A percentile compares a stretch with the other conserved stretches of the same genome.
Evolutionary conservation across 2,888 invertebrate genomes (phyloP).

Genomic region (Lagria hirta): DNA sequence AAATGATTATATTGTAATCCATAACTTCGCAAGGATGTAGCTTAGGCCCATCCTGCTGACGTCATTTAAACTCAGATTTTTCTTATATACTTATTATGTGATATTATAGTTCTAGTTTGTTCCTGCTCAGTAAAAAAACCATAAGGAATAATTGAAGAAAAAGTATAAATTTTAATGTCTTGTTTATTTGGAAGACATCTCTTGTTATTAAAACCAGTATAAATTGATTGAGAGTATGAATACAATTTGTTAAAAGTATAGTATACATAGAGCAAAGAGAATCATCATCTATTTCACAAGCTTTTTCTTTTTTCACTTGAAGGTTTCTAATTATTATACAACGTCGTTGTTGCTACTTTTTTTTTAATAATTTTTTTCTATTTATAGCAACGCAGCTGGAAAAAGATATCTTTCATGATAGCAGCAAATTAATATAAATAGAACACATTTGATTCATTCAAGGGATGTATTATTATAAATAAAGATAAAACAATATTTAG

Average conservation of each 20-base stretch:
- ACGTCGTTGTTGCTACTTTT: constrained; percentile 14
- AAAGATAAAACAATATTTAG: constrained; percentile 23
- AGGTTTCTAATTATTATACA: constrained; percentile 22
- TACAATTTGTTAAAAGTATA: constrained; percentile 47
- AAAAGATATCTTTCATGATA: constrained; percentile 7
- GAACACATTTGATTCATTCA: constrained; percentile 32
- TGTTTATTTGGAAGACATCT: constrained; percentile 56
- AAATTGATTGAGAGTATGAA: constrained; percentile 54
- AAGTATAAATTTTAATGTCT: constrained; percentile 47
- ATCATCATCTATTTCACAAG: constrained; percentile 46
- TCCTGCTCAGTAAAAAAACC: too few species aligned
- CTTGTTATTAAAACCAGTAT: constrained; percentile 54
- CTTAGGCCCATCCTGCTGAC: too few species aligned
- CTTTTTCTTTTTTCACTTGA: constrained; percentile 28
- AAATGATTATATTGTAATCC: too few species aligned
- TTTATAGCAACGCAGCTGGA: constrained; percentile 11
- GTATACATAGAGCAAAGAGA: constrained; percentile 41
- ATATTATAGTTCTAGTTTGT: too few species aligned
- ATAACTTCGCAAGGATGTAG: too few species aligned
- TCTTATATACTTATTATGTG: too few species aligned
- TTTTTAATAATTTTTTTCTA: constrained; percentile 14
- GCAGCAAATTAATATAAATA: constrained; percentile 22
- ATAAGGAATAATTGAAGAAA: constrained; percentile 4
- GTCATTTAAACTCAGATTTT: too few species aligned
- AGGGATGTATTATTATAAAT: constrained; percentile 33